Base-by-base conservation (phyloP, 2,888 invertebrate genomes). In the Netelia inedita region DNA sequence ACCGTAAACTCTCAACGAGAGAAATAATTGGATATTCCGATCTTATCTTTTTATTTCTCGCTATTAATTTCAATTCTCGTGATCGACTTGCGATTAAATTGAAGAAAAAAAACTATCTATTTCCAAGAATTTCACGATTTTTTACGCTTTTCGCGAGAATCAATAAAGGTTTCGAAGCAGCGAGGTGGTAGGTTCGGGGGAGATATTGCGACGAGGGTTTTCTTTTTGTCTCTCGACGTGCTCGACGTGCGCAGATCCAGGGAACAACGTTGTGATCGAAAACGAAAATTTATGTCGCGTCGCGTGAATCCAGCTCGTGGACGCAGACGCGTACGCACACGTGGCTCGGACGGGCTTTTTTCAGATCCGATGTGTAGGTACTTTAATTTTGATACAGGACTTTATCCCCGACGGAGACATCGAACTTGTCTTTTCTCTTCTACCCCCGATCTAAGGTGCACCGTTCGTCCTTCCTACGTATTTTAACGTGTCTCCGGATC, bases 211-310 rank as follows among this genome's bases (percentile, higher is more conserved):
- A 19, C 16, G 19, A 19, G 19, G 16, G 57, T 57, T 11, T 53
- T 53, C 9, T 53, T 16, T 9, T 55, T n/a, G n/a, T n/a, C 19
- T 57, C 57, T 57, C 57, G 28, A 28, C 28, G 6, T 57, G 3
- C 19, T 57, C 57, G 19, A 11, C 19, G 23, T 43, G 35, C 53
- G 16, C 16, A 28, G 23, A 69, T 55, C 55, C 55, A 8, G 28
- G 53, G 69, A 50, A 55, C 73, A 50, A 19, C 23, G 68, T 43
- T 19, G 73, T 79, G 61, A 68, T 79, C 80, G 73, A 73, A 80
- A 80, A 73, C 59, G 59, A 73, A 59, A 80, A 80, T 80, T 73
- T 80, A 80, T 68, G 46, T 59, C 50, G 57, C n/a, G 66, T 50
- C 57, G 50, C 35, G 73, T 66, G 35, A 41, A 35, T 19, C 28